Evolutionary conservation across 2,888 invertebrate species (phyloP).

Genomic region (Endomychus coccineus): DNA sequence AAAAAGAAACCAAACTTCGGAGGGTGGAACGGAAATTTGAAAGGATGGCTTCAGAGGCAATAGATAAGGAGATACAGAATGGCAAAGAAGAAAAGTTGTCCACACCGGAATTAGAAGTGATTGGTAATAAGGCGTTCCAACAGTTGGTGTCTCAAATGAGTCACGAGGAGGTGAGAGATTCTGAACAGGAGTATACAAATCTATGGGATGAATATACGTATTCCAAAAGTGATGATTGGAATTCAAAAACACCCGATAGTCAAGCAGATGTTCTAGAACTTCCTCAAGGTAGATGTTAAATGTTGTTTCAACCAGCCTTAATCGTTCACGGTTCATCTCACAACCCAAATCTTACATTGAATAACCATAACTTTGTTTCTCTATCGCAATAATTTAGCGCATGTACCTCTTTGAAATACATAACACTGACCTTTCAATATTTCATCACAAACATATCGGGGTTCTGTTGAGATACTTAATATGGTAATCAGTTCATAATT

Average conservation of each 20-base stretch:
- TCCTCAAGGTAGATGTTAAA: conserved; percentile 44
- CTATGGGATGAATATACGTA: conserved; percentile 46
- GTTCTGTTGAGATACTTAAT: conserved; percentile 21
- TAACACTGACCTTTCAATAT: conserved; percentile 7
- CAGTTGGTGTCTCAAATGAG: conserved; percentile 47
- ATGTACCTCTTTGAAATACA: conserved; percentile 6
- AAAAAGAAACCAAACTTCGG: conserved; percentile 40
- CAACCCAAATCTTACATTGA: conserved; percentile 25
- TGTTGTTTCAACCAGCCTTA: conserved; percentile 30
- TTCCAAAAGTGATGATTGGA: conserved; percentile 42
- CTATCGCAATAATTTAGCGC: conserved; percentile 3
- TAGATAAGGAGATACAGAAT: conserved; percentile 36
- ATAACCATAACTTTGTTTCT: too few relatives aligned
- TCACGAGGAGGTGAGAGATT: conserved; percentile 46
- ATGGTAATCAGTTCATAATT: too few relatives aligned
- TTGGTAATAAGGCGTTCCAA: conserved; percentile 43
- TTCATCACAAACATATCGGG: conserved; percentile 39
- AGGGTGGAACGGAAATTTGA: conserved; percentile 48
- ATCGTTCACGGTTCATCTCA: conserved; percentile 16
- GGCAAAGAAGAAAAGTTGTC: conserved; percentile 33
- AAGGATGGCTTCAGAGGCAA: conserved; percentile 46
- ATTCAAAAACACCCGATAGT: conserved; percentile 44
- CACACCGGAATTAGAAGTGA: conserved; percentile 38
- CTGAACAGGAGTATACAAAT: conserved; percentile 44
- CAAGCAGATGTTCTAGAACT: conserved; percentile 42